phyloP scores from a whole-genome alignment of 2,888 invertebrate species.

The Drosophila putrida region DNA sequence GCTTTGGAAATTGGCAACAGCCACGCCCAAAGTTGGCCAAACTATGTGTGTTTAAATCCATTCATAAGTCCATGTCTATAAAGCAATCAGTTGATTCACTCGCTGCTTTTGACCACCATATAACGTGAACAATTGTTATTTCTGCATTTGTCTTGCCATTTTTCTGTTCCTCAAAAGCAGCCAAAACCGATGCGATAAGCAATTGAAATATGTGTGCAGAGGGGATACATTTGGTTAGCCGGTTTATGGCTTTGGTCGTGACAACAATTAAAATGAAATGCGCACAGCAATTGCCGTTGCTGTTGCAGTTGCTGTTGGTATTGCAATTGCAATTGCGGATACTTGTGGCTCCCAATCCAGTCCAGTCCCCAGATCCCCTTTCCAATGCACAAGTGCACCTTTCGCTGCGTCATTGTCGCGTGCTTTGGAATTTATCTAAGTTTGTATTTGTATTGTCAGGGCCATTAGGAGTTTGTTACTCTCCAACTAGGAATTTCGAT shows the following conservation, averaged over 20 bases:
- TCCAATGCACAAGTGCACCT: conserved; percentile 48
- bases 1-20: conserved; percentile 20
- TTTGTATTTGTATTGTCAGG: conserved; percentile 36
- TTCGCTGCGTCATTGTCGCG: conserved; percentile 64
- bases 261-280: conserved; percentile 73
- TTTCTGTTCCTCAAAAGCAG: conserved; percentile 51
- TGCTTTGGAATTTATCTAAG: conserved; percentile 59
- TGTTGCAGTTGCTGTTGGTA: too few relatives aligned
- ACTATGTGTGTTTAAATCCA: conserved; percentile 2
- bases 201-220: conserved; percentile 46
- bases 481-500: conserved; percentile 72
- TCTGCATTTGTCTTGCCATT: conserved; percentile 12
- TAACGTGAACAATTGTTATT: conserved; percentile 40
- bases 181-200: conserved; percentile 43
- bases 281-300: conserved; percentile 53
- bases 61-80: conserved; percentile 19
- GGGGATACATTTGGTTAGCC: conserved; percentile 41
- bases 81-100: conserved; percentile 43
- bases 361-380: neutral
- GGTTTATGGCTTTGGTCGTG: conserved; percentile 52
- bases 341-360: conserved; percentile 53
- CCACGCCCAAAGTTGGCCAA: conserved; percentile 31
- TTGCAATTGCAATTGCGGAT: conserved; percentile 66
- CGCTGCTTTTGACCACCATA: conserved; percentile 17
- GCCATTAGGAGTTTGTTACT: conserved; percentile 66